Evolutionary conservation across 2,113 vertebrate genomes (phyloP), one percentile per base, ranked within the genome.

Genomic region (Notothenia rossii): DNA sequence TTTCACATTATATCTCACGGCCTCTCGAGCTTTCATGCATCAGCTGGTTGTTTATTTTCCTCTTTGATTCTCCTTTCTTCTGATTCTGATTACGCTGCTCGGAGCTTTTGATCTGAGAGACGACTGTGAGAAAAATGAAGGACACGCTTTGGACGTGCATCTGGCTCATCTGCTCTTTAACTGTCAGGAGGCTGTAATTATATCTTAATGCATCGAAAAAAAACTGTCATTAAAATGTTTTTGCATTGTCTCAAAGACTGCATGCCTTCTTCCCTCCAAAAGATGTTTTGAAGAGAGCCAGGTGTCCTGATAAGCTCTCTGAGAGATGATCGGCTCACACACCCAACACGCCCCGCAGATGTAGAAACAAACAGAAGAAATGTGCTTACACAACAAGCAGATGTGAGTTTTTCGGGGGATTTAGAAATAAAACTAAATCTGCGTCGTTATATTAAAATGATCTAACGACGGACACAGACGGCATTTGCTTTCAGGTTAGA

Each of bases 91-190:
- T 40, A 40, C 7, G 36, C 5, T 60, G 58, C 29, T 60, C 29
- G 8, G 25, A 33, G 22, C 56, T 17, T 60, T 36, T 65, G 43
- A 70, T 72, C 68, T 29, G 46, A 17, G 56, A 56, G 17, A 65
- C 22, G 22, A 51, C 62, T 22, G 4, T 22, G 20, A 54, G 58
- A 17, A 76, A 7, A 36, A 55, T 72, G 50, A 65, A 74, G 70
- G 79, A 76, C 71, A 65, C 62, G 5, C 67, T 86, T 65, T 55
- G 74, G 71, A 84, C 58, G 62, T 77, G 70, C 79, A 89, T 77
- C 72, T 77, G 36, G 68, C 51, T 67, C 62, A 25, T 67, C 70
- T 55, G 75, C 70, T 75, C 83, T 72, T 50, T 33, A 68, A 66
- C 67, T 75, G 55, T 72, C 70, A 46, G 29, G 29, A 29, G 29